phyloP scores from a whole-genome alignment of 35 echinoderm and acorn worm genomes.

The Nesometra sesokonis region DNA sequence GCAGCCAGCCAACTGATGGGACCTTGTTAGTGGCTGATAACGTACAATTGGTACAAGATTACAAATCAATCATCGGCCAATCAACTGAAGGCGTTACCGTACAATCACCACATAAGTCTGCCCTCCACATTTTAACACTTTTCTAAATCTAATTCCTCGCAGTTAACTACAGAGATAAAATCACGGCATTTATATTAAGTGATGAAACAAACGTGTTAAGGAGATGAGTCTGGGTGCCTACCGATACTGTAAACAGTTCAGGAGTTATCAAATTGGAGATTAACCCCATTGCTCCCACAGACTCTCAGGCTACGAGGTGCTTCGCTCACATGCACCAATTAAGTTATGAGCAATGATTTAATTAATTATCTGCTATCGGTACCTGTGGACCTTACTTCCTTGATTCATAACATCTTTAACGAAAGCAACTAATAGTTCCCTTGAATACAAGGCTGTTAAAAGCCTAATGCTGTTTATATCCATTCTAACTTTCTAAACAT shows the following conservation, averaged over 20 bases:
- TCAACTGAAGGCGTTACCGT: background rate
- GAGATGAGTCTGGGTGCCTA: background rate
- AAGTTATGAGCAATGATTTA: too few relatives aligned
- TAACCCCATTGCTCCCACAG: background rate
- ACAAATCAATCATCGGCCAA: background rate
- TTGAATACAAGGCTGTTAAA: too few relatives aligned
- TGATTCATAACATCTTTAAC: too few relatives aligned
- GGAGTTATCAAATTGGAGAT: background rate
- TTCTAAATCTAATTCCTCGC: background rate
- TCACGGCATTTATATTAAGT: background rate
- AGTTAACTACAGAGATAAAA: background rate
- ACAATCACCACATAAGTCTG: background rate
- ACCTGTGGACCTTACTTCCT: too few relatives aligned
- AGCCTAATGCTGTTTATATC: too few relatives aligned
- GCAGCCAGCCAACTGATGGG: background rate
- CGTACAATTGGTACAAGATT: background rate
- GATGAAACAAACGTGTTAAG: background rate
- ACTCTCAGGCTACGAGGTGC: background rate
- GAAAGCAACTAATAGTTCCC: too few relatives aligned
- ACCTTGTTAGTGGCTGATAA: background rate
- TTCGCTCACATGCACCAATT: too few relatives aligned
- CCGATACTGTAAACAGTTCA: background rate
- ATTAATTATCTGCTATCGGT: too few relatives aligned
- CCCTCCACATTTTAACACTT: background rate
- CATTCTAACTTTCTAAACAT: too few relatives aligned